phyloP scores from a whole-genome alignment of 1,140 invertebrate genomes.

The Drosophila repletoides region DNA sequence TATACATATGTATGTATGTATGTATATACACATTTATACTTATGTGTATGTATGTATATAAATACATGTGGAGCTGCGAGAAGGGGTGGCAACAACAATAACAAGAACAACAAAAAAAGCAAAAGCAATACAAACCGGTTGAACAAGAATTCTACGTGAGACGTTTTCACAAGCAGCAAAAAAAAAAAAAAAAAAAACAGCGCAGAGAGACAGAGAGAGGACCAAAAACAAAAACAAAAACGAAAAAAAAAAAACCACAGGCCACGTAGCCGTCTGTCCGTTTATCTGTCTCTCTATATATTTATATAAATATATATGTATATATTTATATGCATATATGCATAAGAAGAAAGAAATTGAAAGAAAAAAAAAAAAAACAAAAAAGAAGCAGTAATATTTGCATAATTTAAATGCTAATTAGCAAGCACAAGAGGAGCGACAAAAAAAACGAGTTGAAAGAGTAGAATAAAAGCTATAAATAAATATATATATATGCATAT shows the following conservation, averaged over 20 bases:
- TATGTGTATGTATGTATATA: too few species aligned
- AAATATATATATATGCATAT: constrained; percentile 14
- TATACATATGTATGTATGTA: too few species aligned
- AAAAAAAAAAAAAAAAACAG: constrained; percentile 11
- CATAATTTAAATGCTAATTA: constrained; percentile 76
- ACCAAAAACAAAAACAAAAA: neutral
- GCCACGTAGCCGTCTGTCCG: too few species aligned
- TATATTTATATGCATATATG: constrained; percentile 6
- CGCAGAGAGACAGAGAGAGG: neutral
- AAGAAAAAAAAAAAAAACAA: constrained; percentile 1
- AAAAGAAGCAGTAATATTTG: constrained; percentile 57
- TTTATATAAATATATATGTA: neutral
- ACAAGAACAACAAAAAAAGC: constrained; percentile 1
- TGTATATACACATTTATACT: too few species aligned
- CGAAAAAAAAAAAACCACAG: constrained; percentile 13
- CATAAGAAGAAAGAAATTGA: constrained; percentile 47
- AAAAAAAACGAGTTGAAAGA: constrained; percentile 15
- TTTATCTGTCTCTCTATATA: constrained; percentile 10
- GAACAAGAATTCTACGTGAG: constrained; percentile 60
- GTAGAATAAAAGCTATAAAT: constrained; percentile 54
- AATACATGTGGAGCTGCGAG: too few species aligned
- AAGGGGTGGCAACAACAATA: constrained; percentile 22
- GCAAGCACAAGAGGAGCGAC: constrained; percentile 23
- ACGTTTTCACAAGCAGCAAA: constrained; percentile 24
- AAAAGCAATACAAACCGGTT: constrained; percentile 48